These are phyloP conservation scores for Beaufortia kweichowensis DNA, from an alignment of 2,113 vertebrate species.

Conservation along the genomic window DNA sequence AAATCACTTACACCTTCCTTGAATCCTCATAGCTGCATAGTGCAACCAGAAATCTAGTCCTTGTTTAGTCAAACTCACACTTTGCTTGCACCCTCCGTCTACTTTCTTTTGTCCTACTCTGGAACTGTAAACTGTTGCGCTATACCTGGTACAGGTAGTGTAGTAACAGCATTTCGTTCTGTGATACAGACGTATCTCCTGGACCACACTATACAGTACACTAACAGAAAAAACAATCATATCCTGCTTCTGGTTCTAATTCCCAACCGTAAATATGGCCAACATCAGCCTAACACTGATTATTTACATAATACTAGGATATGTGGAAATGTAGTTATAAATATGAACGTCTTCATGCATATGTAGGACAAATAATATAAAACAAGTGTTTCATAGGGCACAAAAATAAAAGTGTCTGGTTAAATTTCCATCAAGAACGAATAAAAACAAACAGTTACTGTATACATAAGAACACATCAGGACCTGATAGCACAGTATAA, in stretches of 20 bases:
- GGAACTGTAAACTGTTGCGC: background rate
- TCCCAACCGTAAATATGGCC: constrained; percentile 64
- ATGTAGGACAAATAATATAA: constrained; percentile 41
- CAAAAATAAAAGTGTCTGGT: constrained; percentile 8
- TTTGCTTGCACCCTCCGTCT: constrained; percentile 5
- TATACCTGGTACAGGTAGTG: constrained; percentile 40
- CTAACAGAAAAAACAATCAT: background rate
- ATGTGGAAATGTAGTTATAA: constrained; percentile 70
- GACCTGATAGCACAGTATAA: constrained; percentile 42
- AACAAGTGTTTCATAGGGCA: constrained; percentile 49
- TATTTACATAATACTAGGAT: constrained; percentile 78
- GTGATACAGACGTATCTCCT: background rate
- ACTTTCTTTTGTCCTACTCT: constrained; percentile 20
- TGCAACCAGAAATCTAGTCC: background rate
- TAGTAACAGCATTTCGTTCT: constrained; percentile 25
- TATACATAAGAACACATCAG: constrained; percentile 18
- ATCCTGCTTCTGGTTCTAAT: constrained; percentile 44
- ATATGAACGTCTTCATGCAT: constrained; percentile 64
- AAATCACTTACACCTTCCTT: background rate
- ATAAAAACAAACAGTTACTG: constrained; percentile 5
- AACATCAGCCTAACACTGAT: constrained; percentile 79
- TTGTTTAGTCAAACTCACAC: background rate
- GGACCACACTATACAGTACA: constrained; percentile 47
- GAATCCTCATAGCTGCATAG: background rate
- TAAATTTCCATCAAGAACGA: background rate